Percentiles rank a stretch among this genome's conserved stretches.
phyloP scores from a whole-genome alignment of 2,113 vertebrate species.

The Sinocyclocheilus rhinocerous region DNA sequence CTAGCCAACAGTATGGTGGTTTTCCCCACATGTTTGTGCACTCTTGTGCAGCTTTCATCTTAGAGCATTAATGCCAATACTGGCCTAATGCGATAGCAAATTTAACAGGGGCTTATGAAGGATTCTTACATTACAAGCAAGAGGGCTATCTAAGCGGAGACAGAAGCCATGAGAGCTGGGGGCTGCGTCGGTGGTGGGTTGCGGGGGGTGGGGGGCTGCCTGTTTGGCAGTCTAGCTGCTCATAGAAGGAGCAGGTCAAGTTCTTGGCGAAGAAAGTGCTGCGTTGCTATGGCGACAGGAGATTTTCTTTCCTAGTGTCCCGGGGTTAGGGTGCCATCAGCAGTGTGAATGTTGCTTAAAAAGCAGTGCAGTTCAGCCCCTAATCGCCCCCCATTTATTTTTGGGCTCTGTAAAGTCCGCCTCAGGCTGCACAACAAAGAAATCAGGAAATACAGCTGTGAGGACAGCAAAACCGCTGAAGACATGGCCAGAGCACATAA shows the following conservation, averaged over 20 bases:
- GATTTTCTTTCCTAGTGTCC: conserved; percentile 65
- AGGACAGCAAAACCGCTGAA: conserved; percentile 4
- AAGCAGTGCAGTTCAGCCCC: conserved; percentile 67
- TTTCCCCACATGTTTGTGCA: conserved; percentile 38
- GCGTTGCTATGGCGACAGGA: conserved; percentile 72
- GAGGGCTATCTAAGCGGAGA: conserved; percentile 60
- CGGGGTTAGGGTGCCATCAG: conserved; percentile 67
- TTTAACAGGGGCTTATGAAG: conserved; percentile 64
- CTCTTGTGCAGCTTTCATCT: conserved; percentile 68
- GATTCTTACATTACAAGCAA: conserved; percentile 61
- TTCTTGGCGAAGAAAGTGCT: conserved; percentile 71
- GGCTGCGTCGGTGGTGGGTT: conserved; percentile 37
- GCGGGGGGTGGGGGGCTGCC: conserved; percentile 45
- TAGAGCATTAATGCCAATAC: conserved; percentile 68
- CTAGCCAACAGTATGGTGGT: conserved; percentile 24
- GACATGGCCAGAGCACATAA: conserved; percentile 22
- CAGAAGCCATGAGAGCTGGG: conserved; percentile 52
- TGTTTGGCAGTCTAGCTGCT: conserved; percentile 64
- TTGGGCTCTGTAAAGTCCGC: conserved; percentile 56
- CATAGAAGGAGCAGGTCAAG: conserved; percentile 71
- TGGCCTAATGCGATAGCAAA: conserved; percentile 64
- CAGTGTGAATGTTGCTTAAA: conserved; percentile 72
- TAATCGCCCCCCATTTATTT: conserved; percentile 66
- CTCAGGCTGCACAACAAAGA: conserved; percentile 61
- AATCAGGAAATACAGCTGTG: conserved; percentile 49